phyloP scores from a whole-genome alignment of 2,797 vertebrate species.

The Sebastes nivosus region DNA sequence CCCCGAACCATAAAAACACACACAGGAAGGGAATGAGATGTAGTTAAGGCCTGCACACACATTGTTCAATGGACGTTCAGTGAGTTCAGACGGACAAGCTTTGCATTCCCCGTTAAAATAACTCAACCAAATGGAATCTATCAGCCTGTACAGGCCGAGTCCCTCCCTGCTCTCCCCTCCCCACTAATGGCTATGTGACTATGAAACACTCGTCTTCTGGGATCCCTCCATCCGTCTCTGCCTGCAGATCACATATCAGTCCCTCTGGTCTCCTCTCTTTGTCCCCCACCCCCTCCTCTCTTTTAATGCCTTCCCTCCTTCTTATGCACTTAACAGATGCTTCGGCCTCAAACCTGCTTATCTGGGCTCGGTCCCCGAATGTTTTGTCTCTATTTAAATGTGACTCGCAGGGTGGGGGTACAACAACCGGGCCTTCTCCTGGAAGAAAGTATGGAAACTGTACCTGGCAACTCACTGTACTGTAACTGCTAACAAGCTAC shows the following conservation, averaged over 20 bases:
- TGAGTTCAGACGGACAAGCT: neutral
- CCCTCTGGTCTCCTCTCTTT: slow-evolving; percentile 66
- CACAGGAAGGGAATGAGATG: neutral
- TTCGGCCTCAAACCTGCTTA: slow-evolving; percentile 56
- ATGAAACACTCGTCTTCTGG: slow-evolving; percentile 58
- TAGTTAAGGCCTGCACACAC: neutral
- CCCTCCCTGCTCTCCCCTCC: slow-evolving; percentile 6
- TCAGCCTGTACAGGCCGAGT: slow-evolving; percentile 6
- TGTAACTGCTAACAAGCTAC: slow-evolving; percentile 11
- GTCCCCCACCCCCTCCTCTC: slow-evolving; percentile 7
- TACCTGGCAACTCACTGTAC: slow-evolving; percentile 20
- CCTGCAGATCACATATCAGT: slow-evolving; percentile 69
- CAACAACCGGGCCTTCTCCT: slow-evolving; percentile 13
- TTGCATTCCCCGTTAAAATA: slow-evolving; percentile 22
- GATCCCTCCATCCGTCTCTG: slow-evolving; percentile 58
- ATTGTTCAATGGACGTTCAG: neutral
- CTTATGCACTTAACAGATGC: slow-evolving; percentile 79
- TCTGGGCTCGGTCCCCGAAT: slow-evolving; percentile 51
- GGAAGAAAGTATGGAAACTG: slow-evolving; percentile 49
- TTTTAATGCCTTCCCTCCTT: slow-evolving; percentile 45
- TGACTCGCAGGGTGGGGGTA: slow-evolving; percentile 19
- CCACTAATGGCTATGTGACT: slow-evolving; percentile 35
- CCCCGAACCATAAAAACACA: slow-evolving; percentile 15
- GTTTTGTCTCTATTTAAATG: slow-evolving; percentile 61
- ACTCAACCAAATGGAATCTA: slow-evolving; percentile 8